These are phyloP conservation scores for Limnephilus auricula DNA, from an alignment of 2,888 invertebrate genomes.

Conservation along the genomic window DNA sequence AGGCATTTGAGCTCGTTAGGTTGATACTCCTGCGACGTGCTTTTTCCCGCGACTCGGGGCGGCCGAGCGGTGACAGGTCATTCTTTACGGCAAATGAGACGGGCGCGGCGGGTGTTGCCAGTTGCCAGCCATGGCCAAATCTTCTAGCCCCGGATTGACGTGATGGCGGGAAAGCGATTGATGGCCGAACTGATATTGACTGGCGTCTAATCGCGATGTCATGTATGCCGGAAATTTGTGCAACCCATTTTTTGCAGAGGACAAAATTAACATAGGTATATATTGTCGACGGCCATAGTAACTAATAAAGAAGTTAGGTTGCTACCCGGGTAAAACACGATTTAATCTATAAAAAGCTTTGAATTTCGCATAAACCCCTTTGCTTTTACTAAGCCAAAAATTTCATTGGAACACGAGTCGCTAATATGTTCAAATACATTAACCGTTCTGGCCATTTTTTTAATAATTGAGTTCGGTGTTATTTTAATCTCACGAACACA, in stretches of 20 bases:
- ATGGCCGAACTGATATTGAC: conserved; percentile 37
- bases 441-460: background rate
- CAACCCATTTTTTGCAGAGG: background rate
- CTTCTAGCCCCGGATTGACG: conserved; percentile 41
- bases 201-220: conserved; percentile 45
- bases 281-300: background rate
- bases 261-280: background rate
- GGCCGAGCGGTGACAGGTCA: conserved; percentile 46
- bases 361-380: background rate
- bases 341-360: background rate
- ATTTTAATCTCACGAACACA: background rate
- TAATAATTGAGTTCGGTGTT: background rate
- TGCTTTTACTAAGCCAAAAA: background rate
- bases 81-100: conserved; percentile 35
- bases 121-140: conserved; percentile 5
- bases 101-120: conserved; percentile 16
- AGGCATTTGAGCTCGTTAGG: conserved; percentile 43
- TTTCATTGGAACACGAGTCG: background rate
- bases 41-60: conserved; percentile 24
- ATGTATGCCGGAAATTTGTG: conserved; percentile 26
- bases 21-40: background rate
- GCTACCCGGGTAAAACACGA: background rate
- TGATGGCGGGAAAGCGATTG: conserved; percentile 54
- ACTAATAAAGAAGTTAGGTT: background rate
- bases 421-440: background rate